A percentile compares a stretch with the other conserved stretches of the same genome.
phyloP scores from a whole-genome alignment of 2,888 invertebrate species.

The Drosophila pegasa region DNA sequence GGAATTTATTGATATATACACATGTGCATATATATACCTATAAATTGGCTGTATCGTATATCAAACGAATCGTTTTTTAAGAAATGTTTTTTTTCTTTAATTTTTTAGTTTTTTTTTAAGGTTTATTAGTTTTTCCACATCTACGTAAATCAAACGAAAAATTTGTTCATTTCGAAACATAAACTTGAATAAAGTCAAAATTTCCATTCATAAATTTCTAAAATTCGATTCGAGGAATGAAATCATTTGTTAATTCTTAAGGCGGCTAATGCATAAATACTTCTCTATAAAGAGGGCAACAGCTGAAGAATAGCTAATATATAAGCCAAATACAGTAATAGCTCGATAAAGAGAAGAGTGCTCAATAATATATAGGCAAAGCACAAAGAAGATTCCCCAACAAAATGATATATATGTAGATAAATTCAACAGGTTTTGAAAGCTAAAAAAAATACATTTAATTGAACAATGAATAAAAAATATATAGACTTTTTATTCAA shows the following conservation, averaged over 20 bases:
- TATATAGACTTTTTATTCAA: slow-evolving; percentile 1
- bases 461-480: not conserved
- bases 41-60: not conserved
- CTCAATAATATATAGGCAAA: not conserved
- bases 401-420: no score
- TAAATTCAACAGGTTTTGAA: not conserved
- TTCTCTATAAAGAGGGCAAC: slow-evolving; percentile 11
- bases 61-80: slow-evolving; percentile 1
- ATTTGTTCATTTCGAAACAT: not conserved
- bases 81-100: not conserved
- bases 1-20: not conserved
- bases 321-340: not conserved
- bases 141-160: not conserved
- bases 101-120: not conserved
- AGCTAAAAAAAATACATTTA: not conserved
- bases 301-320: slow-evolving; percentile 17
- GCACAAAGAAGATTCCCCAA: no score
- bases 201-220: not conserved
- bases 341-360: not conserved
- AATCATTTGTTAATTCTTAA: not conserved
- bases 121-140: not conserved
- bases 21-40: not conserved
- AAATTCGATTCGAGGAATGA: not conserved
- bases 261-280: not conserved
- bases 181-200: not conserved